A percentile compares a stretch with the other conserved stretches of the same genome.
Evolutionary conservation across 2,113 vertebrate genomes (phyloP).

Genomic region (Oreotrochilus melanogaster): DNA sequence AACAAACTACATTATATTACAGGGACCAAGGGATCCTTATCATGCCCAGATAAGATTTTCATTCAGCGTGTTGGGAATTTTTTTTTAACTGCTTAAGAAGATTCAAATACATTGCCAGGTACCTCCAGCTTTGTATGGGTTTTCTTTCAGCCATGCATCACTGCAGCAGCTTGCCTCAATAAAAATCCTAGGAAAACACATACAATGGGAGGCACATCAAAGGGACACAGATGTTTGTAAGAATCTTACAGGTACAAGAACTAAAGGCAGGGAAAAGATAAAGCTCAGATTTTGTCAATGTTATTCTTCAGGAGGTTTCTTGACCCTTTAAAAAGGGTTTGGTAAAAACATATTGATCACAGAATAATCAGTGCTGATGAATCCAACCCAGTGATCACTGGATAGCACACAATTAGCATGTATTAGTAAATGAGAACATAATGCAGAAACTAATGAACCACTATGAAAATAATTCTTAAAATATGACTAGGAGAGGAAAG

Average conservation of each 20-base stretch:
- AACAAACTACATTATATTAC: slow-evolving; percentile 67
- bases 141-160: slow-evolving; percentile 1
- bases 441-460: background rate
- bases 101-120: slow-evolving; percentile 20
- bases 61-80: background rate
- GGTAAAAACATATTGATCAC: background rate
- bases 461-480: background rate
- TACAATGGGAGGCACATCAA: background rate
- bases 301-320: background rate
- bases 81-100: slow-evolving; percentile 43
- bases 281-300: background rate
- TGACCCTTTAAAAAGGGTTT: background rate
- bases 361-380: background rate
- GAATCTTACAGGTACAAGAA: background rate
- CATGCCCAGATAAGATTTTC: slow-evolving; percentile 65
- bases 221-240: background rate
- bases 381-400: background rate
- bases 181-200: slow-evolving; percentile 31
- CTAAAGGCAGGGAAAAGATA: background rate
- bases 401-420: background rate
- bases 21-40: slow-evolving; percentile 63
- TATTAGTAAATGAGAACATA: background rate
- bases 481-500: background rate
- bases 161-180: background rate
- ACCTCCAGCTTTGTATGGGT: background rate